Evolutionary conservation across 2,113 vertebrate genomes (phyloP).

Genomic region (Atrichornis clamosus): DNA sequence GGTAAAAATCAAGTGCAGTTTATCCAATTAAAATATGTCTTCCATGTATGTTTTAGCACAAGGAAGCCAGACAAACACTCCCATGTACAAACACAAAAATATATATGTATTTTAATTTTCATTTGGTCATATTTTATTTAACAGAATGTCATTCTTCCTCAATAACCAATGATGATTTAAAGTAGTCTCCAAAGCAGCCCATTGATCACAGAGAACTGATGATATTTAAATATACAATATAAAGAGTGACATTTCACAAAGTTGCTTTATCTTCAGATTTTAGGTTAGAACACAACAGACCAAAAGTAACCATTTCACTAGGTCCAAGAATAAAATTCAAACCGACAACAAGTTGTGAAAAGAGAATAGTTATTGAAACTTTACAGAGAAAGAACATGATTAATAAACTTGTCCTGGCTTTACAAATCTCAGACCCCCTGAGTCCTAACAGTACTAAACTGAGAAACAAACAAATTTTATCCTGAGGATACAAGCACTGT

Average conservation of each 20-base stretch:
- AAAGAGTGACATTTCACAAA: slow-evolving; percentile 39
- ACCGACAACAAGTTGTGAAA: background rate
- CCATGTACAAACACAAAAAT: slow-evolving; percentile 34
- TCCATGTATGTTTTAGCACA: background rate
- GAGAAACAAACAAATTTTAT: slow-evolving; percentile 30
- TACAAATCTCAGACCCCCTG: slow-evolving; percentile 55
- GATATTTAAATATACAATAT: slow-evolving; percentile 39
- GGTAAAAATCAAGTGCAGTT: background rate
- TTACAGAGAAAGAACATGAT: slow-evolving; percentile 12
- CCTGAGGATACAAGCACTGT: slow-evolving; percentile 16
- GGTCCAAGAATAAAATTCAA: slow-evolving; percentile 15
- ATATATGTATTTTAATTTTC: slow-evolving; percentile 59
- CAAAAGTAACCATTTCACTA: slow-evolving; percentile 13
- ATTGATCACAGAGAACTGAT: slow-evolving; percentile 24
- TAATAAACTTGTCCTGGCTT: slow-evolving; percentile 37
- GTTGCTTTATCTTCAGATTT: slow-evolving; percentile 10
- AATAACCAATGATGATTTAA: slow-evolving; percentile 43
- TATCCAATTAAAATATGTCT: background rate
- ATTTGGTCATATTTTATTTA: slow-evolving; percentile 67
- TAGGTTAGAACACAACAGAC: background rate
- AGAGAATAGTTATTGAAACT: slow-evolving; percentile 4
- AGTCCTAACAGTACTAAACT: slow-evolving; percentile 30
- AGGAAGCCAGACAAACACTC: slow-evolving; percentile 17
- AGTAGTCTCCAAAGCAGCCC: slow-evolving; percentile 35
- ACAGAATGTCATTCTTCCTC: slow-evolving; percentile 44